Conservation (phyloP, 2,888 invertebrate genomes). For the Celastrina argiolus region DNA sequence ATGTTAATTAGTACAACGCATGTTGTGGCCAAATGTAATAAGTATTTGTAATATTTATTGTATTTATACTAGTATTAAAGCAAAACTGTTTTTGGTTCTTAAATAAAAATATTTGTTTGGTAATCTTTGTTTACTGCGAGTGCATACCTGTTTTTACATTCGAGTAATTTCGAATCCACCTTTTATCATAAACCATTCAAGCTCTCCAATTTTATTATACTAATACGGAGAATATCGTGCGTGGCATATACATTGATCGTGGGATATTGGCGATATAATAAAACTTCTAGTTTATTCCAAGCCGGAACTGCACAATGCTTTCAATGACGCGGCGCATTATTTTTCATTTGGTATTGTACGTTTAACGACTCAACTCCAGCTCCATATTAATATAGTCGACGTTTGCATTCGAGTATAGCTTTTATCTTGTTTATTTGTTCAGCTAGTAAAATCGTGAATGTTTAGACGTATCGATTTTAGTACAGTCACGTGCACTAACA, state of each 20-base stretch:
- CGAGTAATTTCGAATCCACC: not conserved
- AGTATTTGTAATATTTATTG: too few relatives aligned
- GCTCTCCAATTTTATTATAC: not conserved
- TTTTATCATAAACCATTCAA: not conserved
- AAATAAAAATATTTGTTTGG: too few relatives aligned
- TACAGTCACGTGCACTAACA: too few relatives aligned
- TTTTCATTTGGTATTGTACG: conserved; percentile 49
- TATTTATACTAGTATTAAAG: too few relatives aligned
- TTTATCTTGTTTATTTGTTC: conserved; percentile 10
- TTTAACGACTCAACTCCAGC: conserved; percentile 44
- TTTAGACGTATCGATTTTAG: not conserved
- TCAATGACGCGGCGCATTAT: conserved; percentile 45
- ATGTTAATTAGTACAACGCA: too few relatives aligned
- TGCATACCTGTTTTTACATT: too few relatives aligned
- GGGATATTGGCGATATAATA: conserved; percentile 42
- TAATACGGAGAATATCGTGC: not conserved
- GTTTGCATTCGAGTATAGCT: conserved; percentile 21
- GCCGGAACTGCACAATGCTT: conserved; percentile 35
- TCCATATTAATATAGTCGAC: conserved; percentile 47
- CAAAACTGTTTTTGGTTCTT: too few relatives aligned
- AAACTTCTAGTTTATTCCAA: conserved; percentile 41
- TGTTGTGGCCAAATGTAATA: too few relatives aligned
- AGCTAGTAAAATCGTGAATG: not conserved
- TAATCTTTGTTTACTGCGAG: too few relatives aligned
- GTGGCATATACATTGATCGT: not conserved